Evolutionary conservation across 1,140 invertebrate genomes (phyloP).

Genomic region (Leguminivora glycinivorella): DNA sequence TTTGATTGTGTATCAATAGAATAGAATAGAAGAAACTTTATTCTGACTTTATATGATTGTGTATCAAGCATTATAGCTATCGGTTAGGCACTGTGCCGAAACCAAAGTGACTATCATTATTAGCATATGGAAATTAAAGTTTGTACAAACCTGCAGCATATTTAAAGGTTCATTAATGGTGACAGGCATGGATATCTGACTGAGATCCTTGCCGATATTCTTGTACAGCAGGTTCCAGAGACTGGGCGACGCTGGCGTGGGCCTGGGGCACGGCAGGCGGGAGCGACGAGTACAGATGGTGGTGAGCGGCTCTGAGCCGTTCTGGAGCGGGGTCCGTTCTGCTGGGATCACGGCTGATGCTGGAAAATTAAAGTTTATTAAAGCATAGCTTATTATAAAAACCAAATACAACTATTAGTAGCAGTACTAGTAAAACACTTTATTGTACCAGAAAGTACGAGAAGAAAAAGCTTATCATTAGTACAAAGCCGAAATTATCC

Average conservation of each 20-base stretch:
- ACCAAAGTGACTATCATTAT: no score
- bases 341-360: slow-evolving; percentile 14
- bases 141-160: slow-evolving; percentile 82
- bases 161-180: slow-evolving; percentile 93
- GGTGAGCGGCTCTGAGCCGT: not conserved
- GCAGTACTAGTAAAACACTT: no score
- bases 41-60: no score
- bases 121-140: no score
- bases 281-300: slow-evolving; percentile 81
- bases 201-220: slow-evolving; percentile 93
- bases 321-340: not conserved
- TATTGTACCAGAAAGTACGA: no score
- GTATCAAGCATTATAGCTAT: not conserved
- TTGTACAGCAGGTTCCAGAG: slow-evolving; percentile 90
- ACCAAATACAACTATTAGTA: no score
- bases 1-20: no score
- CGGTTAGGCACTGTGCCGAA: no score
- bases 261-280: slow-evolving; percentile 85
- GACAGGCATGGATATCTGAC: slow-evolving; percentile 86
- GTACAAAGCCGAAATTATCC: no score
- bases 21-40: no score
- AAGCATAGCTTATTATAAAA: no score
- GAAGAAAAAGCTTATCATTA: no score
- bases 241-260: slow-evolving; percentile 86
- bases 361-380: not conserved